A percentile compares a stretch with the other conserved stretches of the same genome.
Evolutionary conservation across 2,797 vertebrate species (phyloP).

Genomic region (Sebastes dallii): DNA sequence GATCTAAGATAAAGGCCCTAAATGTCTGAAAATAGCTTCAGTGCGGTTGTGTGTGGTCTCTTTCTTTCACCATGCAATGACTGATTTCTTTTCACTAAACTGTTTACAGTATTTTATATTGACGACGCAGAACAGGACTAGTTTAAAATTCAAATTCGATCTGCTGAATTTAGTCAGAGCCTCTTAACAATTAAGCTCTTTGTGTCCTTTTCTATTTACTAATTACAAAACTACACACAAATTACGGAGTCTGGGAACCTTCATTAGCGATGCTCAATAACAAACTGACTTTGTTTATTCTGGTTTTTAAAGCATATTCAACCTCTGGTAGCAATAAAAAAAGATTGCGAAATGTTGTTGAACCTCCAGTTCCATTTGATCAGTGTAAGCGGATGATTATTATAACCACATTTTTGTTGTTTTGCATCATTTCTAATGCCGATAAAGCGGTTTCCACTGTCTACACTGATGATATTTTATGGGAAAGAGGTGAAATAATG

Average conservation of each 20-base stretch:
- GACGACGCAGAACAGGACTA: background rate
- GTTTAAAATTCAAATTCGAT: background rate
- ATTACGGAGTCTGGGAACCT: background rate
- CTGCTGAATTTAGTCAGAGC: background rate
- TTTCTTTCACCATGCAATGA: background rate
- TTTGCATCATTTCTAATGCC: too few species aligned
- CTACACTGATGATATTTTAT: background rate
- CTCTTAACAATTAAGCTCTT: background rate
- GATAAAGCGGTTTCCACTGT: too few species aligned
- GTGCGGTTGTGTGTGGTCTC: slow-evolving; percentile 8
- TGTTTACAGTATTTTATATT: background rate
- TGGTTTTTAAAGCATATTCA: background rate
- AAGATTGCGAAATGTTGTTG: background rate
- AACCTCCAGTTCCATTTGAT: background rate
- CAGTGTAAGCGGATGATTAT: too few species aligned
- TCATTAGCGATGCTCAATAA: background rate
- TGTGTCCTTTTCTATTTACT: background rate
- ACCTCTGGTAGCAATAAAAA: background rate
- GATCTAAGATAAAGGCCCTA: slow-evolving; percentile 28
- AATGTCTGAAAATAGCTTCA: slow-evolving; percentile 35
- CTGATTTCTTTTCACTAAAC: background rate
- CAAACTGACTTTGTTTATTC: background rate
- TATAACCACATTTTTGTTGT: too few species aligned
- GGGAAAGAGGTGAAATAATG: background rate
- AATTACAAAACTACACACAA: background rate